Evolutionary conservation across 2,797 vertebrate genomes (phyloP), one percentile per base, ranked within the genome.

Genomic region (Pelodytes ibericus): DNA sequence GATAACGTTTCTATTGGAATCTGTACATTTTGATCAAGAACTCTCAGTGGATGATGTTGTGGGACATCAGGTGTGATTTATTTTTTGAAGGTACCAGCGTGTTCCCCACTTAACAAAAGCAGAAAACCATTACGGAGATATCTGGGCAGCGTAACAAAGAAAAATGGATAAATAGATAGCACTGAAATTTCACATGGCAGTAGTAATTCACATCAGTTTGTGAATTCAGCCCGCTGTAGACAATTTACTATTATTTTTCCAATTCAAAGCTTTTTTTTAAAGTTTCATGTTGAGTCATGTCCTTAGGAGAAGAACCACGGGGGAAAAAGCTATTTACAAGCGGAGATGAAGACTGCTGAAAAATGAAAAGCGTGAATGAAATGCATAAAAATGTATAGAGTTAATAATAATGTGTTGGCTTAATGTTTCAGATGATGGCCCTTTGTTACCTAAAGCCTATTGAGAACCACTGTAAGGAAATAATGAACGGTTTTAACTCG

Each of bases 241-340:
- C 31, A 33, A 39, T 61, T 20, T n/a, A 25, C 18, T 22, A 26
- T 61, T 53, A 36, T 75, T 75, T 39, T 29, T 18, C n/a, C 16
- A 22, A 22, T 27, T 61, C n/a, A 53, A 18, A 60, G 41, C 29
- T 39, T 61, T 61, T 11, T 36, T 2, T 22, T n/a, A n/a, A n/a
- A n/a, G n/a, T 13, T 53, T n/a, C 27, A 26, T 16, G 41, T 18
- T 62, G 73, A 39, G 41, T 60, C 29, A 33, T 16, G 20, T 29
- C 15, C 3, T 10, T 33, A 7, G 5, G 16, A 20, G 8, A 47
- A 56, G 51, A 25, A 18, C 25, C 26, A 10, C 9, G 15, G 64
- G 30, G 44, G 51, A 24, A 13, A 26, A 60, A 22, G 33, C 29
- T 20, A 33, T 75, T 60, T 56, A 36, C 41, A 51, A 41, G 64